These are phyloP conservation scores for Sus cebifrons DNA, from an alignment of 2,797 vertebrate genomes.

Conservation along the genomic window DNA sequence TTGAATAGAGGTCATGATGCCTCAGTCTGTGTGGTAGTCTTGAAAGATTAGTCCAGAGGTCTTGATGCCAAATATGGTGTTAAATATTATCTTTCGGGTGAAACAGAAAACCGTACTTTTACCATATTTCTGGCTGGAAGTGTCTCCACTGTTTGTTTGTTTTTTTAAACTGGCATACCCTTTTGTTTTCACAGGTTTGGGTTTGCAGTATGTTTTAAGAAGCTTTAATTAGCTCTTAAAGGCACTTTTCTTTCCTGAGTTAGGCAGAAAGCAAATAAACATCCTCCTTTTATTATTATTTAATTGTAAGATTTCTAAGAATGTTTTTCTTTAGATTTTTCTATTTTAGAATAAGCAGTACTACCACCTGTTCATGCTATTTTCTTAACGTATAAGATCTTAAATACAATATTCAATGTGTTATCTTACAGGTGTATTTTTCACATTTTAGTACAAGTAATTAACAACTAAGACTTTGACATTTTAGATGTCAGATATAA, in stretches of 20 bases:
- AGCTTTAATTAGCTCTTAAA: constrained; percentile 57
- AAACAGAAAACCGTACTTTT: background rate
- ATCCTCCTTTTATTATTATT: background rate
- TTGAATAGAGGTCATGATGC: background rate
- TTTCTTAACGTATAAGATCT: background rate
- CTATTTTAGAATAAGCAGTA: background rate
- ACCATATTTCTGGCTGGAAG: background rate
- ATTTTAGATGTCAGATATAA: constrained; percentile 22
- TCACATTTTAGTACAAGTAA: constrained; percentile 25
- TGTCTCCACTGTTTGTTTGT: background rate
- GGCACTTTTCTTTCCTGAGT: background rate
- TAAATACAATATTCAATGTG: background rate
- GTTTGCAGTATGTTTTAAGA: constrained; percentile 47
- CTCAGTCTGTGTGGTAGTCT: background rate
- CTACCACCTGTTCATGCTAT: background rate
- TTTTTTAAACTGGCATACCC: background rate
- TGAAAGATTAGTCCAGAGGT: background rate
- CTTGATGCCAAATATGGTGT: background rate
- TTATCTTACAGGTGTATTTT: background rate
- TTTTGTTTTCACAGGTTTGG: constrained; percentile 47
- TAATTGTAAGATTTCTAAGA: constrained; percentile 27
- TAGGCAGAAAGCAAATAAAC: constrained; percentile 37
- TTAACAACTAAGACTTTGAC: constrained; percentile 7
- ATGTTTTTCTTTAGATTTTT: constrained; percentile 51
- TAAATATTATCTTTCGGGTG: background rate